phyloP scores from a whole-genome alignment of 2,888 invertebrate genomes.

The Cremastinae sp. region DNA sequence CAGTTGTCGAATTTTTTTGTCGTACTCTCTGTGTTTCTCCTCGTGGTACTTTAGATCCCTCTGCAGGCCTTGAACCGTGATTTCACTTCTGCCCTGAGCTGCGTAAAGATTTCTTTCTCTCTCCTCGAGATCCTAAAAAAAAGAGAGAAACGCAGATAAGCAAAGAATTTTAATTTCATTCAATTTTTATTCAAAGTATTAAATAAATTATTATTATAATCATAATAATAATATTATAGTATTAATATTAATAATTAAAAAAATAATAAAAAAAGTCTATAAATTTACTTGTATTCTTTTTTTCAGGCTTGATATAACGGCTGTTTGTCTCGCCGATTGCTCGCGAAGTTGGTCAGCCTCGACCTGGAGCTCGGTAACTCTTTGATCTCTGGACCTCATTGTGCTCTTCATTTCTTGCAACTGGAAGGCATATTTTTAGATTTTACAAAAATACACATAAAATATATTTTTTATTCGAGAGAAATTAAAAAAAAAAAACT shows the following conservation, averaged over 20 bases:
- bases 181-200: too few relatives aligned
- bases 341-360: constrained; percentile 91
- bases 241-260: too few relatives aligned
- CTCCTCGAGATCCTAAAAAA: constrained; percentile 86
- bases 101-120: constrained; percentile 87
- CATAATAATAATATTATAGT: too few relatives aligned
- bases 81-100: constrained; percentile 85
- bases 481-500: too few relatives aligned
- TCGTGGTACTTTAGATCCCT: constrained; percentile 88
- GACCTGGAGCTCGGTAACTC: constrained; percentile 88
- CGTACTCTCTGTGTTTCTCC: constrained; percentile 89
- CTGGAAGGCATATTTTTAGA: constrained; percentile 79
- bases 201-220: too few relatives aligned
- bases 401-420: constrained; percentile 87
- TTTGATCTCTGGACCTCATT: constrained; percentile 87
- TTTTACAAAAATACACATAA: neutral
- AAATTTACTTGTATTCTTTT: constrained; percentile 84
- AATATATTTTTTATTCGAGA: neutral
- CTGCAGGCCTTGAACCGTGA: constrained; percentile 88
- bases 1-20: constrained; percentile 87
- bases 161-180: too few relatives aligned
- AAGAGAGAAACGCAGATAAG: constrained; percentile 23
- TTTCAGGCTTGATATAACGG: constrained; percentile 89
- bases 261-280: constrained; percentile 6
- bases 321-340: constrained; percentile 91